phyloP scores from a whole-genome alignment of 2,113 vertebrate species.

The Irena cyanogastra region DNA sequence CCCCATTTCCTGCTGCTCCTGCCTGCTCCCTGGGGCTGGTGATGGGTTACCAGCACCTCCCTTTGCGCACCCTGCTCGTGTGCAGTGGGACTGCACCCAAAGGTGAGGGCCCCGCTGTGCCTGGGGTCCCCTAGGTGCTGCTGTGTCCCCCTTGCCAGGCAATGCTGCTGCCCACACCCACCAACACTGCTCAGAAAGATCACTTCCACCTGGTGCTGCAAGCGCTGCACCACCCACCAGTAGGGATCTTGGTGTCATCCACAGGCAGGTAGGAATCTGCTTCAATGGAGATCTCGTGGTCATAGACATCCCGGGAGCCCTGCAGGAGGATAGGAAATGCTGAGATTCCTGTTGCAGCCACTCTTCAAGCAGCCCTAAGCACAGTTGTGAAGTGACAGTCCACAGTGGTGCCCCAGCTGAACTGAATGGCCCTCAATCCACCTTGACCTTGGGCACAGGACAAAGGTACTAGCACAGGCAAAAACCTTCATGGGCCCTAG shows the following conservation, averaged over 20 bases:
- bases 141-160: background rate
- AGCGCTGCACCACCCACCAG: conserved; percentile 67
- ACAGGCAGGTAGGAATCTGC: conserved; percentile 85
- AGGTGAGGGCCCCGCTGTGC: background rate
- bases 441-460: background rate
- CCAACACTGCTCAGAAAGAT: background rate
- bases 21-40: background rate
- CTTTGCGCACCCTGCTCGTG: background rate
- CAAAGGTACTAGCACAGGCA: background rate
- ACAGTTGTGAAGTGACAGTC: background rate
- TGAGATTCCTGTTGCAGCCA: background rate
- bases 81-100: background rate
- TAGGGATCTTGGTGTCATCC: conserved; percentile 81
- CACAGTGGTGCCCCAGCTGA: background rate
- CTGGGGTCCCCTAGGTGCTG: background rate
- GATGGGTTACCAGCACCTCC: background rate
- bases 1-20: background rate
- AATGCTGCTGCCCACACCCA: background rate
- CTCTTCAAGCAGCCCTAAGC: background rate
- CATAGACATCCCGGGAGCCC: conserved; percentile 80
- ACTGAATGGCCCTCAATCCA: background rate
- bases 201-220: accelerated
- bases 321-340: conserved; percentile 24
- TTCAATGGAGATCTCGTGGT: conserved; percentile 82
- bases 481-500: background rate